Evolutionary conservation across 2,113 vertebrate species (phyloP), one percentile per base, ranked within the genome.

Genomic region (Diadophis punctatus): DNA sequence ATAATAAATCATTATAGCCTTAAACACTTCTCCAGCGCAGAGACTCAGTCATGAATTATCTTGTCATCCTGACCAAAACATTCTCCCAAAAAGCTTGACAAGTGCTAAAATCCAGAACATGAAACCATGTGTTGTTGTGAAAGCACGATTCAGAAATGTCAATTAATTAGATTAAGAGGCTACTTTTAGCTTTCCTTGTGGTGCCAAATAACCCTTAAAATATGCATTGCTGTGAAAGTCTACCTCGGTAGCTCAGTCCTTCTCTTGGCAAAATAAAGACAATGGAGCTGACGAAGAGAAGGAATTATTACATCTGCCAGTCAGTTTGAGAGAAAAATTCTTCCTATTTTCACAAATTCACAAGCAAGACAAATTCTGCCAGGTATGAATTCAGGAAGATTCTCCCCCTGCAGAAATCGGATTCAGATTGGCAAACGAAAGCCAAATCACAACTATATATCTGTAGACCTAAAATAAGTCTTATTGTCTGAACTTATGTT

Each of bases 111-210:
- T 97, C 98, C 98, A 98, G 98, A 98, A 98, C 98, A 98, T 98
- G 97, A 98, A 98, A 98, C 98, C 98, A 98, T 98, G 98, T 98
- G 98, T 98, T 98, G 98, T 98, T 98, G 97, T 98, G 98, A 98
- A 98, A 98, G 98, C 97, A 98, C 97, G 97, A 98, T 98, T 98
- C 98, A 98, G 98, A 98, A 98, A 98, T 98, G 98, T 98, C 98
- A 98, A 98, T 98, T 98, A 98, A 98, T 98, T 98, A 98, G 98
- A 98, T 98, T 98, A 98, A 98, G 98, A 98, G 98, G 98, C 98
- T 98, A 98, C 98, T 98, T 98, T 98, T 98, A 98, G 98, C 97
- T 98, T 97, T 97, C 96, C 97, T 97, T 93, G 94, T 97, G 97
- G 97, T 98, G 97, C 98, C 97, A 98, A 98, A 98, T 98, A 98